Percentiles rank a stretch among this genome's conserved stretches.
phyloP scores from a whole-genome alignment of 2,888 invertebrate species.

The Helicoverpa assulta region DNA sequence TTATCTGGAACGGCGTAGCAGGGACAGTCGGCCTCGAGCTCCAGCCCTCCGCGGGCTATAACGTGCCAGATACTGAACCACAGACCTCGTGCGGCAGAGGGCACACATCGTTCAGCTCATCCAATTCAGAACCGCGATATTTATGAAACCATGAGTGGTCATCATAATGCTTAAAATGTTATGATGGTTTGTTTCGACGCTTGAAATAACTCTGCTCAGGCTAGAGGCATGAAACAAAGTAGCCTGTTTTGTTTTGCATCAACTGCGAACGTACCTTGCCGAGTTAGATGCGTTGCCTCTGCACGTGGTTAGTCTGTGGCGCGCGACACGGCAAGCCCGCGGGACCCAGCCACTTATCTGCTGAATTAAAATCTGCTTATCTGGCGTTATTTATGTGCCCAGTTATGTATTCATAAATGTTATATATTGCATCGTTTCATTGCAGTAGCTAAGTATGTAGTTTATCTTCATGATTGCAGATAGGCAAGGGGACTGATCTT shows the following conservation, averaged over 20 bases:
- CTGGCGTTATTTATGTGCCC: slow-evolving; percentile 60
- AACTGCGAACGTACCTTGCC: not conserved
- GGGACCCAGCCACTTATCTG: slow-evolving; percentile 59
- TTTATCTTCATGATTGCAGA: slow-evolving; percentile 38
- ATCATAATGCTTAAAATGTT: not conserved
- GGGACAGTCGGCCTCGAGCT: slow-evolving; percentile 50
- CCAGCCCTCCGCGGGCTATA: slow-evolving; percentile 41
- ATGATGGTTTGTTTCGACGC: not conserved
- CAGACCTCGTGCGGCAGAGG: not conserved
- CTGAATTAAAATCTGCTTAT: slow-evolving; percentile 66
- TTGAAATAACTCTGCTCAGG: not conserved
- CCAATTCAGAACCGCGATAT: not conserved
- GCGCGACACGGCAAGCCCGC: slow-evolving; percentile 35
- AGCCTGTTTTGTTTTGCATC: not conserved
- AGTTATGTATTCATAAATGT: slow-evolving; percentile 61
- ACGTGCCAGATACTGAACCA: slow-evolving; percentile 45
- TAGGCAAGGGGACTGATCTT: slow-evolving; percentile 20
- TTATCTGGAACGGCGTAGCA: slow-evolving; percentile 55
- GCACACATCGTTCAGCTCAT: not conserved
- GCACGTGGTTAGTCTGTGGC: slow-evolving; percentile 1
- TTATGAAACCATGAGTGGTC: not conserved
- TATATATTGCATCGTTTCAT: slow-evolving; percentile 49
- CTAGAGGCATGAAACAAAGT: not conserved
- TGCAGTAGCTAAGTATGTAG: slow-evolving; percentile 36
- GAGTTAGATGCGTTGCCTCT: slow-evolving; percentile 27